phyloP scores from a whole-genome alignment of 2,797 vertebrate species.

The Dicrostonyx torquatus region DNA sequence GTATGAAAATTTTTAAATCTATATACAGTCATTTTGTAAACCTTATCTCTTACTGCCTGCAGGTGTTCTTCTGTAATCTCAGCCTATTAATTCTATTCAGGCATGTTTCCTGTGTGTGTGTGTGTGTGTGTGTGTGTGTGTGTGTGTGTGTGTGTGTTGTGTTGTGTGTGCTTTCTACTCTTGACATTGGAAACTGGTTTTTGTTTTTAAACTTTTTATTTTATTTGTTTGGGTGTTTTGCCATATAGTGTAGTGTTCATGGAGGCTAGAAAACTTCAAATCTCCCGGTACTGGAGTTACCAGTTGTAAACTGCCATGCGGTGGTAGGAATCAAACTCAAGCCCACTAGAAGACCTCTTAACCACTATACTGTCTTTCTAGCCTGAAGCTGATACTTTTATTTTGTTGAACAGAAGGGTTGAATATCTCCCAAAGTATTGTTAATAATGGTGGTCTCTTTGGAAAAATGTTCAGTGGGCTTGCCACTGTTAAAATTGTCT shows the following conservation, averaged over 20 bases:
- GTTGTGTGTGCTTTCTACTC: neutral
- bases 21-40: neutral
- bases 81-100: constrained; percentile 13
- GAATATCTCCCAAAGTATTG: neutral
- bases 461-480: neutral
- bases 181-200: neutral
- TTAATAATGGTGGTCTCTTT: constrained; percentile 9
- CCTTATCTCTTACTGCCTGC: neutral
- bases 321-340: neutral
- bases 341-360: neutral
- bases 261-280: neutral
- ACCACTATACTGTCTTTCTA: neutral
- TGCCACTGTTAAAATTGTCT: neutral
- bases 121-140: neutral
- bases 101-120: neutral
- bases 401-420: neutral
- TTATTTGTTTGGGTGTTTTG: neutral
- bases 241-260: neutral
- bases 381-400: neutral
- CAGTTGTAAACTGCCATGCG: neutral
- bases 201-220: neutral
- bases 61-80: neutral
- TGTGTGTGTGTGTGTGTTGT: neutral
- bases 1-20: neutral
- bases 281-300: neutral